Percentiles rank a stretch among this genome's conserved stretches.
Evolutionary conservation across 2,888 invertebrate genomes (phyloP).

Genomic region (Aromia moschata): DNA sequence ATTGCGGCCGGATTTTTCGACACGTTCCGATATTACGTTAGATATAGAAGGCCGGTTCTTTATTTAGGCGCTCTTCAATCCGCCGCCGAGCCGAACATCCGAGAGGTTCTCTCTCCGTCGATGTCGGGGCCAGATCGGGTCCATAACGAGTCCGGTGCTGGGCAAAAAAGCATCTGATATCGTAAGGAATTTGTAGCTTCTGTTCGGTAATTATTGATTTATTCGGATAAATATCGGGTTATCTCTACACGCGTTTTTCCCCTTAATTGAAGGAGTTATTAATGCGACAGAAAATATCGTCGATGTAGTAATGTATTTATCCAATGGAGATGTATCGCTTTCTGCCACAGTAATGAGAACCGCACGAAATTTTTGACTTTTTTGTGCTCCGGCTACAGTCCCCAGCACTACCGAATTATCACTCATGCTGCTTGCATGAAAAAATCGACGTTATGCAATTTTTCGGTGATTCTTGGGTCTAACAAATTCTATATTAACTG

Average conservation of each 20-base stretch:
- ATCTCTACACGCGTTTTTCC: constrained; percentile 2
- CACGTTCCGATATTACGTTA: constrained; percentile 45
- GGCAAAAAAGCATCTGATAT: constrained; percentile 35
- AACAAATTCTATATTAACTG: too few species aligned
- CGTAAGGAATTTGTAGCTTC: constrained; percentile 40
- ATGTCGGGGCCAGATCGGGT: constrained; percentile 29
- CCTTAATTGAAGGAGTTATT: constrained; percentile 1
- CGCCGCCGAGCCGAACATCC: constrained; percentile 33
- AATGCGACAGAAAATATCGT: background rate
- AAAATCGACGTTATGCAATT: too few species aligned
- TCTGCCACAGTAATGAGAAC: too few species aligned
- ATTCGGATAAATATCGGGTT: constrained; percentile 12
- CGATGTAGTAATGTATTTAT: background rate
- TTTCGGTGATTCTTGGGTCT: too few species aligned
- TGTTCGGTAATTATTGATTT: constrained; percentile 40
- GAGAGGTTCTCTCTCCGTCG: constrained; percentile 27
- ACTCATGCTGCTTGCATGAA: too few species aligned
- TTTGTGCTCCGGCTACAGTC: too few species aligned
- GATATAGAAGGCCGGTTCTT: constrained; percentile 39
- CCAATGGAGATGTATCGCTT: background rate
- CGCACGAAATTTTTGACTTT: too few species aligned
- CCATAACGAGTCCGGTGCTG: constrained; percentile 32
- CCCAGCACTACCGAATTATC: too few species aligned
- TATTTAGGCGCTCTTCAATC: constrained; percentile 32
- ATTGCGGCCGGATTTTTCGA: constrained; percentile 42